A percentile compares a stretch with the other conserved stretches of the same genome.
These are phyloP conservation scores for Fopius arisanus DNA, from an alignment of 1,140 invertebrate genomes.

Conservation along the genomic window DNA sequence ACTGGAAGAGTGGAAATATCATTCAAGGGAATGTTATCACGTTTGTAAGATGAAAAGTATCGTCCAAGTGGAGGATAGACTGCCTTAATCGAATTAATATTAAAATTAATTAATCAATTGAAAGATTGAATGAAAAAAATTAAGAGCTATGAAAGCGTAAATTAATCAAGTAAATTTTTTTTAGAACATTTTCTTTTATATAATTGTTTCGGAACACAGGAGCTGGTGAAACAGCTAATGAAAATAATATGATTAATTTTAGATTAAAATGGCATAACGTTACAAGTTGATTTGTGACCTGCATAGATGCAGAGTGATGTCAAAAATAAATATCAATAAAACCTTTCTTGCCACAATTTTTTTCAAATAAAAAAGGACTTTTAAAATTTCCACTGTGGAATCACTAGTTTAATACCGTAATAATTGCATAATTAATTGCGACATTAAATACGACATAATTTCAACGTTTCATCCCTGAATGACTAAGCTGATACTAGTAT, in stretches of 20 bases:
- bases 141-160: background rate
- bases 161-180: background rate
- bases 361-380: no score
- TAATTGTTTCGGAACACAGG: background rate
- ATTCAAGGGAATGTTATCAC: background rate
- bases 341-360: no score
- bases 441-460: background rate
- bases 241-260: background rate
- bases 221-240: background rate
- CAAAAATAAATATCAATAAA: background rate
- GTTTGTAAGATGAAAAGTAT: conserved; percentile 10
- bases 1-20: background rate
- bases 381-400: no score
- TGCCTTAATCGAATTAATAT: conserved; percentile 30
- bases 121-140: background rate
- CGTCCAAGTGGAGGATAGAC: conserved; percentile 33
- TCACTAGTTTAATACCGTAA: no score
- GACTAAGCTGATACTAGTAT: background rate
- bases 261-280: background rate
- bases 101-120: conserved; percentile 23
- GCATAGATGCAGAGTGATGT: background rate
- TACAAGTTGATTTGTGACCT: background rate
- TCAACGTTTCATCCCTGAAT: background rate
- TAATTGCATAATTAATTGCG: no score
- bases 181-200: background rate